Evolutionary conservation across 2,113 vertebrate species (phyloP).

Genomic region (Notiomystis cincta): DNA sequence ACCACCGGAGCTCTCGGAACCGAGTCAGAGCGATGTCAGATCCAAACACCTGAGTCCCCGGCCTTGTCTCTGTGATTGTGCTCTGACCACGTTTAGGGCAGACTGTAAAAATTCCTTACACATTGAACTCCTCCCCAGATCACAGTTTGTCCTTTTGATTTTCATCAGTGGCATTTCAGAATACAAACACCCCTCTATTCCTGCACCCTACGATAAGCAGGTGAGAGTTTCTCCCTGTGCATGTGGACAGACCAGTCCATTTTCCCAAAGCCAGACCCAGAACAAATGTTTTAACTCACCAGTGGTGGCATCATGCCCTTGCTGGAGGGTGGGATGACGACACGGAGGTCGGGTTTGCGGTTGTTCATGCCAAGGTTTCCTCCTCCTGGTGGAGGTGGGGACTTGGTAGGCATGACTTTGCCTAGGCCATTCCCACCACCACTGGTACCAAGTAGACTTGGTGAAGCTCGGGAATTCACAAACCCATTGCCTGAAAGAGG

Average conservation of each 20-base stretch:
- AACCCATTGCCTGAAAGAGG: slow-evolving; percentile 88
- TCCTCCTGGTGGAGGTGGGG: slow-evolving; percentile 91
- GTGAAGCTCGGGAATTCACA: slow-evolving; percentile 92
- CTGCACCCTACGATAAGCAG: not conserved
- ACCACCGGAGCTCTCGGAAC: not conserved
- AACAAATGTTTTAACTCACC: slow-evolving; percentile 73
- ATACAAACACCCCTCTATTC: not conserved
- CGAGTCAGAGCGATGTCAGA: not conserved
- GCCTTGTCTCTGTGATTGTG: not conserved
- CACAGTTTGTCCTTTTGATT: not conserved
- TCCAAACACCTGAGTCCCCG: not conserved
- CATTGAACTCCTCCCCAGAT: not conserved
- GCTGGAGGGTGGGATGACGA: slow-evolving; percentile 95
- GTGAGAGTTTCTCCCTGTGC: not conserved
- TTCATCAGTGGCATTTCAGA: not conserved
- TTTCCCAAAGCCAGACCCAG: not conserved
- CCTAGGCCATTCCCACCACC: slow-evolving; percentile 90
- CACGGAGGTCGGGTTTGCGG: slow-evolving; percentile 95
- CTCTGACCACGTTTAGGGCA: not conserved
- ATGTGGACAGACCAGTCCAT: not conserved
- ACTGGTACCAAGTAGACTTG: slow-evolving; percentile 83
- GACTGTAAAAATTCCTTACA: not conserved
- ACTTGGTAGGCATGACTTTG: slow-evolving; percentile 96
- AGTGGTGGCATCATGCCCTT: slow-evolving; percentile 98
- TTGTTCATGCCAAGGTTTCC: slow-evolving; percentile 87